Percentiles rank a stretch among this genome's conserved stretches.
Conservation (phyloP, 2,113 vertebrate genomes). For the Microtus montanus region DNA sequence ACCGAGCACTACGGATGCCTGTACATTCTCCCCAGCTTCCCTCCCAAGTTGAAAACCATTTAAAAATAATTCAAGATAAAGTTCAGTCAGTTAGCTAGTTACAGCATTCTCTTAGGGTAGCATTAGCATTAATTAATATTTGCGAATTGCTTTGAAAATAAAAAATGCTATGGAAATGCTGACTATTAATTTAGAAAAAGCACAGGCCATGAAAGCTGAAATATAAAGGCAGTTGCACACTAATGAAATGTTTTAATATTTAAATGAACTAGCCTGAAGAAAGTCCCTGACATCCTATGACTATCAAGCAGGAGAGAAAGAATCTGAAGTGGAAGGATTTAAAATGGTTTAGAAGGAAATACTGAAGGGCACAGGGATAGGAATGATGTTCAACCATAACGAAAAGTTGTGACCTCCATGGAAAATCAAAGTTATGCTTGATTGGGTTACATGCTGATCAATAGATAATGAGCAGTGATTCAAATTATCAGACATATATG, state of each 20-base stretch:
- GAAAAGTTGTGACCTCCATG: not conserved
- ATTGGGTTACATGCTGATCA: not conserved
- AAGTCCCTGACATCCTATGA: constrained; percentile 48
- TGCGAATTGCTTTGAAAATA: constrained; percentile 68
- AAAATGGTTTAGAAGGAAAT: not conserved
- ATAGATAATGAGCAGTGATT: not conserved
- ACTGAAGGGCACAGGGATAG: not conserved
- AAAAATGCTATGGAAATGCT: constrained; percentile 65
- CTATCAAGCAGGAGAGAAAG: constrained; percentile 59
- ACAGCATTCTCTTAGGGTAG: constrained; percentile 67
- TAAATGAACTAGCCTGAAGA: constrained; percentile 65
- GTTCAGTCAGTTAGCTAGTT: constrained; percentile 73
- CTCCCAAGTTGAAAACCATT: constrained; percentile 73
- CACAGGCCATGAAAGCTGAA: constrained; percentile 68
- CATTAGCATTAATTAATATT: constrained; percentile 78
- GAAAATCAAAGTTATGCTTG: not conserved
- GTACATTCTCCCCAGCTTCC: constrained; percentile 35
- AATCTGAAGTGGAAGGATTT: constrained; percentile 2
- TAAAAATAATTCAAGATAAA: constrained; percentile 75
- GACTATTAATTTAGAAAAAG: constrained; percentile 76
- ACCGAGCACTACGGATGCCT: constrained; percentile 37
- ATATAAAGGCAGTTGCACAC: constrained; percentile 57
- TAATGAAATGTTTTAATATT: constrained; percentile 74
- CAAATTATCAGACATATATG: not conserved
- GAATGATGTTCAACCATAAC: not conserved